phyloP scores from a whole-genome alignment of 53 echinoderm and acorn worm species.

The Echinometra lucunter region DNA sequence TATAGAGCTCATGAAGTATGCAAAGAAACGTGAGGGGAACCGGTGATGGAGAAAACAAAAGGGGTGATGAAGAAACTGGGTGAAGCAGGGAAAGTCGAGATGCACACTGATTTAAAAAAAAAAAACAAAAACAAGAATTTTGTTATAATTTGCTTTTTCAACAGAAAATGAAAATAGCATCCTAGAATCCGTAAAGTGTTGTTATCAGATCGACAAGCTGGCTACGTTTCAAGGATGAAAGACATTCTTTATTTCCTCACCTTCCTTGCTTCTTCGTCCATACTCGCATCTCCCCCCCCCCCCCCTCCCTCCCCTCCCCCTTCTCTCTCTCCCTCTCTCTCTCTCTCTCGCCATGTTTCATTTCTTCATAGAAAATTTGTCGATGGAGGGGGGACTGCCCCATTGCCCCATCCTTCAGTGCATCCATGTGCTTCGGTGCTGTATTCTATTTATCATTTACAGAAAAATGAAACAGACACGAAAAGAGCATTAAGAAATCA shows the following conservation, averaged over 20 bases:
- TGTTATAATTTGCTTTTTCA: not conserved
- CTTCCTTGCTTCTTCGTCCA: too few species aligned
- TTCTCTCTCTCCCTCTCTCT: too few species aligned
- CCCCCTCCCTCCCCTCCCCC: not conserved
- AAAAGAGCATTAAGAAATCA: too few species aligned
- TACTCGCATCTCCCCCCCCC: not conserved
- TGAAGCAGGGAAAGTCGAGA: not conserved
- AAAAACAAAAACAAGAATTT: not conserved
- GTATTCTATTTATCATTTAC: too few species aligned
- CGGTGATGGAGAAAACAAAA: not conserved
- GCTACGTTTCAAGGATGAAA: not conserved
- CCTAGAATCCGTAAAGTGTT: not conserved
- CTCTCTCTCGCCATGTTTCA: too few species aligned
- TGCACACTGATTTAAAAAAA: not conserved
- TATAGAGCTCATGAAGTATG: not conserved
- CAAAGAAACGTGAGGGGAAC: not conserved
- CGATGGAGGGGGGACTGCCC: too few species aligned
- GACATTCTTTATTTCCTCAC: not conserved
- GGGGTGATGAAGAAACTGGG: not conserved
- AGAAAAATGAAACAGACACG: too few species aligned
- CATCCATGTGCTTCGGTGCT: too few species aligned
- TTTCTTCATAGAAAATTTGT: too few species aligned
- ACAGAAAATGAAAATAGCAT: not conserved
- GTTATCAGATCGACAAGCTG: not conserved
- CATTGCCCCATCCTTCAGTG: too few species aligned